Evolutionary conservation across 2,888 invertebrate species (phyloP).

Genomic region (Thereva nobilitata): DNA sequence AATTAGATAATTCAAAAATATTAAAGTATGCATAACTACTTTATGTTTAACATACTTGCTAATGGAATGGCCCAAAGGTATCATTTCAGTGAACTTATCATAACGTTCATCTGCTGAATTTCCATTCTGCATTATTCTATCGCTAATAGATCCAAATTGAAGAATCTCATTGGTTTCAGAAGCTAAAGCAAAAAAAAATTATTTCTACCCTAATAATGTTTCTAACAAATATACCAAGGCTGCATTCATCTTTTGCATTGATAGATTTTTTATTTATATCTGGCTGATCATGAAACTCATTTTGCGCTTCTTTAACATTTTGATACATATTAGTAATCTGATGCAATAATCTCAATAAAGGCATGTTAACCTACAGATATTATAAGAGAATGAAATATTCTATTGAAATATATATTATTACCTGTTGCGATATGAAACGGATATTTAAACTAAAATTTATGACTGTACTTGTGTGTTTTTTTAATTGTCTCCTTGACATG

Average conservation of each 20-base stretch:
- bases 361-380: conserved; percentile 81
- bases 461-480: conserved; percentile 89
- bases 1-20: conserved; percentile 3
- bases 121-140: conserved; percentile 53
- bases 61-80: conserved; percentile 48
- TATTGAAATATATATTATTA: conserved; percentile 45
- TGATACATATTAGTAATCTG: conserved; percentile 98
- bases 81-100: conserved; percentile 57
- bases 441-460: conserved; percentile 88
- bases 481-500: conserved; percentile 83
- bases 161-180: conserved; percentile 57
- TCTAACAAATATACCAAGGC: conserved; percentile 60
- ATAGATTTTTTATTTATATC: conserved; percentile 53
- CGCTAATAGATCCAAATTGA: conserved; percentile 53
- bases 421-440: conserved; percentile 90
- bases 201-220: not conserved
- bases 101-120: conserved; percentile 56
- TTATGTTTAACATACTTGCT: conserved; percentile 44
- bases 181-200: conserved; percentile 44
- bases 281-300: conserved; percentile 79
- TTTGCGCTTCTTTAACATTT: conserved; percentile 92
- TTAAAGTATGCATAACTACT: conserved; percentile 3
- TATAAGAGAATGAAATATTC: conserved; percentile 5
- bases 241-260: conserved; percentile 65
- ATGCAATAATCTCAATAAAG: conserved; percentile 84